Evolutionary conservation across 2,113 vertebrate species (phyloP), one percentile per base, ranked within the genome.

Genomic region (Dissostichus mawsoni): DNA sequence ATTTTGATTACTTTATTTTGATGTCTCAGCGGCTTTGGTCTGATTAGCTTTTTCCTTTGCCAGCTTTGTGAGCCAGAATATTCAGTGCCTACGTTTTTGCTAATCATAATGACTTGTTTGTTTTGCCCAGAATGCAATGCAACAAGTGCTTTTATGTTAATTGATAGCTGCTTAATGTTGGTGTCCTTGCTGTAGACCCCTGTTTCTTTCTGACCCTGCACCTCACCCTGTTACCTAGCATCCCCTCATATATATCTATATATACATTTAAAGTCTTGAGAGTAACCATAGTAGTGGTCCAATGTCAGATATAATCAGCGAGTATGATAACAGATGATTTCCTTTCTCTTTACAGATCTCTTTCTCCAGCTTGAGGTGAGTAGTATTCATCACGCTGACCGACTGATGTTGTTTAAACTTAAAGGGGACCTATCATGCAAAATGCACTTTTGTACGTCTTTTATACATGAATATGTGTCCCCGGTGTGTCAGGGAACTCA

Each of bases 311-410:
- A 45, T 64, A 55, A 45, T 47, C 36, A 47, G 20, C 55, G 5
- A 12, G 3, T 47, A 41, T 17, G 29, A 44, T 53, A 10, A 33
- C 61, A 23, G 1, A 72, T 53, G 17, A 65, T 79, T 76, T 83
- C 89, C 41, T 92, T 95, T 93, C 83, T 11, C 52, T 59, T 81
- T 69, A 63, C 95, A 99, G 98, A 99, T 79, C 94, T 99, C 61
- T 99, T 99, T 92, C 96, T 98, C 18, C 97, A 99, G 84, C 95
- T 99, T 62, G 98, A 99, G 94, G 98, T 99, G 94, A 97, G 96
- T 18, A 6, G 10, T 18, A 4, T 16, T 50, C 3, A 33, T 13
- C 14, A 36, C 14, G 1, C 1, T 33, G 23, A 23, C 0, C 5
- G 8, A 13, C 47, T 8, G 13, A 59, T 48, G 11, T 20, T 2